phyloP scores from a whole-genome alignment of 2,888 invertebrate species.

The Charanyca ferruginea region DNA sequence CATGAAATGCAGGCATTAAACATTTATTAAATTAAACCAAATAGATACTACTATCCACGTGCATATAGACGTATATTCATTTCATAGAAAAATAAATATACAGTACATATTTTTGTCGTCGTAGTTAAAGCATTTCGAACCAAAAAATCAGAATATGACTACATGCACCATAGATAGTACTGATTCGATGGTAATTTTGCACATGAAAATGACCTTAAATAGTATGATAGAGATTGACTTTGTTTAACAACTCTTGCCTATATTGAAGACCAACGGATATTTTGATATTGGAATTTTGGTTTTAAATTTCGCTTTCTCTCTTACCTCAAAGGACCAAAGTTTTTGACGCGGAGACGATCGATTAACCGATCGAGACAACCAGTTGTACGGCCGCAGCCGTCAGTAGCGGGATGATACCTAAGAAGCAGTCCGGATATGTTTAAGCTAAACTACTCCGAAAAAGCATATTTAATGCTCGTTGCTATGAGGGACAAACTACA shows the following conservation, averaged over 20 bases:
- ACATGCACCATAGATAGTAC: constrained; percentile 54
- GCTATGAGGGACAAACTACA: constrained; percentile 26
- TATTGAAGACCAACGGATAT: constrained; percentile 42
- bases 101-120: constrained; percentile 9
- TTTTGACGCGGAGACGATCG: constrained; percentile 88
- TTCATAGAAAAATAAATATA: constrained; percentile 29
- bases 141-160: constrained; percentile 43
- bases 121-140: constrained; percentile 13
- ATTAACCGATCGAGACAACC: constrained; percentile 87
- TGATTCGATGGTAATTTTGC: constrained; percentile 48
- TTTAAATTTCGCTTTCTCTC: constrained; percentile 74
- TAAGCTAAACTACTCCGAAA: constrained; percentile 65
- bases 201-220: constrained; percentile 51
- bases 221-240: constrained; percentile 43
- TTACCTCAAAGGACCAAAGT: constrained; percentile 89
- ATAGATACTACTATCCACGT: constrained; percentile 47
- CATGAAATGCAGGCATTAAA: constrained; percentile 48
- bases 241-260: constrained; percentile 43
- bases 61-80: constrained; percentile 46
- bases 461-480: constrained; percentile 45
- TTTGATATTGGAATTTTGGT: constrained; percentile 45
- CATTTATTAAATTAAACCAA: constrained; percentile 39
- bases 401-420: constrained; percentile 88
- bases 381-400: constrained; percentile 86
- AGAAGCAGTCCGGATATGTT: constrained; percentile 85